These are phyloP conservation scores for Latrodectus elegans DNA, from an alignment of 2,888 invertebrate species.

Conservation along the genomic window DNA sequence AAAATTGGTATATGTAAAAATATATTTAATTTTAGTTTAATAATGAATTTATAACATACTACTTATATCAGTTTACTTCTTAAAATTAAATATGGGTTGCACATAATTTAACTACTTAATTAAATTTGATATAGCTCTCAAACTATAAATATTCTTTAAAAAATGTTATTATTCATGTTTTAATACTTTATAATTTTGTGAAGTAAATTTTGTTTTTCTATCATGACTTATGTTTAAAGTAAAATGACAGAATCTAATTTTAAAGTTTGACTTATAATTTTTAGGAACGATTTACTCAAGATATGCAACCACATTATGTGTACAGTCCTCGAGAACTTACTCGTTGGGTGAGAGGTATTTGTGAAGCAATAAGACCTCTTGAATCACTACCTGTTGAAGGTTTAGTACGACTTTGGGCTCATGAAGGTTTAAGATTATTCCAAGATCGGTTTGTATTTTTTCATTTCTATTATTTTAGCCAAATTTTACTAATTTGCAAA, in stretches of 20 bases:
- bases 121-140: too few relatives aligned
- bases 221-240: neutral
- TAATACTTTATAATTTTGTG: neutral
- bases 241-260: neutral
- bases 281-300: conserved; percentile 95
- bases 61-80: neutral
- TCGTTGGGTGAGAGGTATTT: conserved; percentile 98
- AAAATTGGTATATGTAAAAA: neutral
- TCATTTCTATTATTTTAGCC: too few relatives aligned
- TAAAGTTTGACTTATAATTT: conserved; percentile 36
- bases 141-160: neutral
- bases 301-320: conserved; percentile 99
- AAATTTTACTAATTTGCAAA: too few relatives aligned
- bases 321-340: conserved; percentile 99
- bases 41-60: neutral
- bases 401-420: conserved; percentile 98
- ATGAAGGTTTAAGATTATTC: conserved; percentile 97
- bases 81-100: too few relatives aligned
- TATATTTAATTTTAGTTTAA: neutral
- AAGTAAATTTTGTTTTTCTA: neutral
- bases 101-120: too few relatives aligned
- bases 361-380: conserved; percentile 96
- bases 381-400: conserved; percentile 95
- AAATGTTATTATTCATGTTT: neutral
- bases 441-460: conserved; percentile 79